Evolutionary conservation across 2,888 invertebrate genomes (phyloP).

Genomic region (Alcis repandata): DNA sequence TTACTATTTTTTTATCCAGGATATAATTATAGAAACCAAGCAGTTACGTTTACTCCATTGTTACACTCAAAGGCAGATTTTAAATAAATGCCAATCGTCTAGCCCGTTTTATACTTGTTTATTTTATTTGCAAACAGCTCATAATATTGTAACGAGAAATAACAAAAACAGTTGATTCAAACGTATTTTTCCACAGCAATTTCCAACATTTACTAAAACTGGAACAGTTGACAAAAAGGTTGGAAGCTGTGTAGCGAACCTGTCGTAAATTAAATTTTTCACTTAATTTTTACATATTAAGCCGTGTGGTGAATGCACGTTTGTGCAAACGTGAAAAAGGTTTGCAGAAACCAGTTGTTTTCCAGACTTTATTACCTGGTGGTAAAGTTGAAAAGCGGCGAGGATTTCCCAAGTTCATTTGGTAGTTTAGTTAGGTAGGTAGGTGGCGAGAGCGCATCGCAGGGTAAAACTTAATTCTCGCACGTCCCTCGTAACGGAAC

Average conservation of each 20-base stretch:
- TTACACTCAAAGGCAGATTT: too few relatives aligned
- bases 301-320: slow-evolving; percentile 46
- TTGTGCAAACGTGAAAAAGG: slow-evolving; percentile 31
- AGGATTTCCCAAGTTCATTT: slow-evolving; percentile 16
- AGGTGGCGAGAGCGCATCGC: slow-evolving; percentile 45
- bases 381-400: slow-evolving; percentile 39
- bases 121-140: neutral
- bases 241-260: slow-evolving; percentile 42
- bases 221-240: slow-evolving; percentile 39
- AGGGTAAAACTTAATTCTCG: slow-evolving; percentile 65
- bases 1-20: too few relatives aligned
- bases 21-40: too few relatives aligned
- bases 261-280: slow-evolving; percentile 58
- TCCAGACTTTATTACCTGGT: slow-evolving; percentile 38
- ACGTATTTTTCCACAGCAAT: slow-evolving; percentile 4
- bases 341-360: slow-evolving; percentile 23
- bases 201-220: slow-evolving; percentile 26
- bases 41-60: too few relatives aligned
- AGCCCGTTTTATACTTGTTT: too few relatives aligned
- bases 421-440: slow-evolving; percentile 29
- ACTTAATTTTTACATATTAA: slow-evolving; percentile 59
- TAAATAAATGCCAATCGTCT: too few relatives aligned
- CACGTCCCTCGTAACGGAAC: slow-evolving; percentile 57
- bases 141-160: neutral
- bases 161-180: neutral